Evolutionary conservation across 2,113 vertebrate species (phyloP).

Genomic region (Fukomys damarensis): DNA sequence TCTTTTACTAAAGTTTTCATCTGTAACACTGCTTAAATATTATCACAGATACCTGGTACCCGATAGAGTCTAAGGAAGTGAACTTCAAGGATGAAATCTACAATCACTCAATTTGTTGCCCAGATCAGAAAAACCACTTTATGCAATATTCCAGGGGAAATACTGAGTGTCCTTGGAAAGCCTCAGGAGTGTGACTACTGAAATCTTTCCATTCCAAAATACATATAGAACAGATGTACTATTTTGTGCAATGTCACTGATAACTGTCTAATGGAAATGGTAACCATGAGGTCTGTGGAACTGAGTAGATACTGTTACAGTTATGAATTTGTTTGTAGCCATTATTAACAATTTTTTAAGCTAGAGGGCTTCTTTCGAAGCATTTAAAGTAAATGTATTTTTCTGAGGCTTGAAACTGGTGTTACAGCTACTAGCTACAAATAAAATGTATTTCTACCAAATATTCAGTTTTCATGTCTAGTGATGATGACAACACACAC

Average conservation of each 20-base stretch:
- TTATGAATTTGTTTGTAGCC: neutral
- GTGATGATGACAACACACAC: neutral
- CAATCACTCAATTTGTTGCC: neutral
- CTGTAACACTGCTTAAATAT: neutral
- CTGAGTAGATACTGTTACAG: neutral
- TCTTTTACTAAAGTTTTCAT: neutral
- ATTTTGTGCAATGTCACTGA: neutral
- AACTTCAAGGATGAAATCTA: neutral
- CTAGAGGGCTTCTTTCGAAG: neutral
- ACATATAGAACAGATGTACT: neutral
- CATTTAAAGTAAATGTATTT: neutral
- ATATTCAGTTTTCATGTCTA: neutral
- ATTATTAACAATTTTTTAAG: neutral
- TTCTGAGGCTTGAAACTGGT: neutral
- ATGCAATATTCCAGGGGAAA: too few species aligned
- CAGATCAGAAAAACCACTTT: neutral
- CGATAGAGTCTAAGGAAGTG: neutral
- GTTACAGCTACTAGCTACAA: neutral
- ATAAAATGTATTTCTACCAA: neutral
- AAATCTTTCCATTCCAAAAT: neutral
- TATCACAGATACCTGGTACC: neutral
- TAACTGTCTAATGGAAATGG: neutral
- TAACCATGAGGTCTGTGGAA: fast-evolving
- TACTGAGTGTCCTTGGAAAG: neutral
- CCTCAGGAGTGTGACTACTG: neutral